Percentiles rank a stretch among this genome's conserved stretches.
Evolutionary conservation across 2,113 vertebrate species (phyloP).

Genomic region (Anser cygnoides): DNA sequence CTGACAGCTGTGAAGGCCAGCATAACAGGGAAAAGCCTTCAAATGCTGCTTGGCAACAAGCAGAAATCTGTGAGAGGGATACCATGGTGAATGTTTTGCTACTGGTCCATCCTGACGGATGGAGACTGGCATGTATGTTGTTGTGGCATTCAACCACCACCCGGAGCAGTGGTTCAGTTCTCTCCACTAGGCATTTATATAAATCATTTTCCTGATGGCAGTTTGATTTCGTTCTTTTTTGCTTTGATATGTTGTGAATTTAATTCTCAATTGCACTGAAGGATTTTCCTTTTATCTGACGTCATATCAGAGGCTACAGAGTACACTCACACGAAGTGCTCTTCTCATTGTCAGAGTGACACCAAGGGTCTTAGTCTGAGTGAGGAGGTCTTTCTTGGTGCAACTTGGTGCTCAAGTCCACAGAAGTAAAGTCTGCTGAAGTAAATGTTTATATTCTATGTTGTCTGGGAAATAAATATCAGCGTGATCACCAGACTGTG

Average conservation of each 20-base stretch:
- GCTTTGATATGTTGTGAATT: constrained; percentile 26
- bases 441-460: constrained; percentile 27
- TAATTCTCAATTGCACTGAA: constrained; percentile 5
- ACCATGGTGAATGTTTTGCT: not conserved
- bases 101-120: not conserved
- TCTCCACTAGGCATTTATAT: not conserved
- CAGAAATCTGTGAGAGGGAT: not conserved
- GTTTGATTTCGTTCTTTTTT: constrained; percentile 5
- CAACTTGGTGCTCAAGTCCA: not conserved
- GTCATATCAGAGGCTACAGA: constrained; percentile 15
- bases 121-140: not conserved
- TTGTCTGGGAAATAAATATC: constrained; percentile 15
- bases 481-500: not conserved
- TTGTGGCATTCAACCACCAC: not conserved
- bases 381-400: not conserved
- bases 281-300: constrained; percentile 13
- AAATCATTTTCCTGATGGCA: not conserved
- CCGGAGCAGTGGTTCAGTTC: not conserved
- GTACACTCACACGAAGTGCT: not conserved
- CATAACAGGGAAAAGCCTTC: not conserved
- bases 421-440: constrained; percentile 22
- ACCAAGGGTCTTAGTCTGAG: not conserved
- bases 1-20: constrained; percentile 9
- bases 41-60: not conserved
- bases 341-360: not conserved